Percentiles rank a stretch among this genome's conserved stretches.
Conservation (phyloP, 1,140 invertebrate genomes). For the Halictus rubicundus region DNA sequence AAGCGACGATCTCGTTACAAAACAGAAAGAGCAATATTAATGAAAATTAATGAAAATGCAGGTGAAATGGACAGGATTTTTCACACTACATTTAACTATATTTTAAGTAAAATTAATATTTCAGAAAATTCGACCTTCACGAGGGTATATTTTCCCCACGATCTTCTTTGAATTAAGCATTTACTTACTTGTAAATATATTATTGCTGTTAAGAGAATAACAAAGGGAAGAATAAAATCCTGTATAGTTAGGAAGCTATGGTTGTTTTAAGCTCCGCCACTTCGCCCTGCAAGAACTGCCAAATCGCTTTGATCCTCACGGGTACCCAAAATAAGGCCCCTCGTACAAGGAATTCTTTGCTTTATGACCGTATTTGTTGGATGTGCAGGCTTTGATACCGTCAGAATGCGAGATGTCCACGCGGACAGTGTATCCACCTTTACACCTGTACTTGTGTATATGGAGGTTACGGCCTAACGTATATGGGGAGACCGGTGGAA, state of each 20-base stretch:
- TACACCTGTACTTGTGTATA: constrained; percentile 71
- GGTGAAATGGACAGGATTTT: no score
- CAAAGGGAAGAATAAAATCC: neutral
- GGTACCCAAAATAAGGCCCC: constrained; percentile 12
- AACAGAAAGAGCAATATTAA: no score
- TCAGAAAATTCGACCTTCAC: no score
- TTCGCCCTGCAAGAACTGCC: constrained; percentile 7
- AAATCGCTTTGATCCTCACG: neutral
- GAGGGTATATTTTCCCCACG: no score
- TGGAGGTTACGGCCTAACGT: constrained; percentile 60
- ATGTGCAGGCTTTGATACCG: constrained; percentile 71
- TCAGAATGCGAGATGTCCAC: constrained; percentile 72
- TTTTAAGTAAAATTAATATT: no score
- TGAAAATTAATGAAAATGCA: no score
- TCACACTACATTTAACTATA: no score
- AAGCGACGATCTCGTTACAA: no score
- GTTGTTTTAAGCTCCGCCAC: neutral
- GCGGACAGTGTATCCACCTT: constrained; percentile 61
- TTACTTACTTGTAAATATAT: no score
- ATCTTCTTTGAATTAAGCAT: no score
- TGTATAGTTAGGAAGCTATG: neutral
- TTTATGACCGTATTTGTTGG: constrained; percentile 70
- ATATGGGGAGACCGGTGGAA: constrained; percentile 65
- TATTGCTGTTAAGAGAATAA: no score
- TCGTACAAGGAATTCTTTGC: constrained; percentile 46